phyloP scores from a whole-genome alignment of 37 sponge, comb jelly and placozoan genomes.

The Cladorhizidae sp. region DNA sequence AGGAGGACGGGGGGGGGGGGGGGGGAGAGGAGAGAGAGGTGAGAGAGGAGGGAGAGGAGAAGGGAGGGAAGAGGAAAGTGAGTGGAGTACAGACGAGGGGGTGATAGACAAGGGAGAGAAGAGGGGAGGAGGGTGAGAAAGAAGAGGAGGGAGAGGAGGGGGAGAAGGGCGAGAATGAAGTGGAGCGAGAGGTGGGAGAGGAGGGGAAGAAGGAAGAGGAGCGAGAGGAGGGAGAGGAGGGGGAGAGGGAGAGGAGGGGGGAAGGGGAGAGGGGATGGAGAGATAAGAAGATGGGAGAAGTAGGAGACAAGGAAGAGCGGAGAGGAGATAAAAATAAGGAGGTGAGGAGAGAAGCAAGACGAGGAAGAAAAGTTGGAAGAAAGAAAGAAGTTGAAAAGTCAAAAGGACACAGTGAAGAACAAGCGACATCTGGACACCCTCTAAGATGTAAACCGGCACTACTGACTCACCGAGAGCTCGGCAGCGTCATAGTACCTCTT shows the following conservation, averaged over 20 bases:
- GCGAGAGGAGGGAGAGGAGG: too few species aligned
- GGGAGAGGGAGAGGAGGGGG: constrained; percentile 3
- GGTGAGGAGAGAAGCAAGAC: not conserved
- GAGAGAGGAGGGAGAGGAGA: too few species aligned
- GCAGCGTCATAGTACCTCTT: constrained; percentile 39
- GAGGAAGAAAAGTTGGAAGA: not conserved
- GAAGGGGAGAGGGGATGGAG: not conserved
- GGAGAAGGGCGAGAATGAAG: too few species aligned
- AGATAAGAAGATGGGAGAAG: constrained; percentile 7
- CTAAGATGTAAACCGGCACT: not conserved
- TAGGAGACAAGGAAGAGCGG: constrained; percentile 8
- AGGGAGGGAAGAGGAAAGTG: too few species aligned
- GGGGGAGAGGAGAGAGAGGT: too few species aligned
- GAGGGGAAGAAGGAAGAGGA: too few species aligned
- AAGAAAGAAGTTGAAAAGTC: not conserved
- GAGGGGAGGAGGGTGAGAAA: too few species aligned
- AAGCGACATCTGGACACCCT: too few species aligned
- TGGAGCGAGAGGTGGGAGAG: too few species aligned
- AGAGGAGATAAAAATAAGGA: not conserved
- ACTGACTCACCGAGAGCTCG: constrained; percentile 40
- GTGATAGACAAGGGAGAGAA: too few species aligned
- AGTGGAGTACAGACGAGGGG: too few species aligned
- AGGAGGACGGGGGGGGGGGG: constrained; percentile 3
- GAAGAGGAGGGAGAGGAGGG: too few species aligned
- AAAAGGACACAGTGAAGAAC: not conserved